phyloP scores from a whole-genome alignment of 2,888 invertebrate genomes.

The Lypha dubia region DNA sequence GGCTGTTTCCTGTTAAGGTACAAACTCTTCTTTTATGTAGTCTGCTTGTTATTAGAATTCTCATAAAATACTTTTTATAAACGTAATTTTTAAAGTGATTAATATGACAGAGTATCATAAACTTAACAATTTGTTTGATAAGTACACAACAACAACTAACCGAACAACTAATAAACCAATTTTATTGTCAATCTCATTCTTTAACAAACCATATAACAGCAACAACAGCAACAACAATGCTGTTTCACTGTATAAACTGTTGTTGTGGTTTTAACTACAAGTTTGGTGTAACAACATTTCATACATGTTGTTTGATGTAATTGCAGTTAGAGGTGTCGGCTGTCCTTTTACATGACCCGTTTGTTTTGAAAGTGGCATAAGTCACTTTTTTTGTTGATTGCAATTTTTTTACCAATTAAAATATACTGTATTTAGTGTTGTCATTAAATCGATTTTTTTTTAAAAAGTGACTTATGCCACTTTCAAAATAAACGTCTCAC shows the following conservation, averaged over 20 bases:
- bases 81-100: conserved; percentile 15
- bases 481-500: too few relatives aligned
- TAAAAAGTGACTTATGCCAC: too few relatives aligned
- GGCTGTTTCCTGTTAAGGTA: neutral
- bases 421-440: too few relatives aligned
- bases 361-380: too few relatives aligned
- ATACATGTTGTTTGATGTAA: conserved; percentile 5
- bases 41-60: neutral
- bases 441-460: too few relatives aligned
- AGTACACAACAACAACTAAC: conserved; percentile 22
- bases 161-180: conserved; percentile 47
- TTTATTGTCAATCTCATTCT: conserved; percentile 64
- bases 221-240: conserved; percentile 35
- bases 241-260: conserved; percentile 41
- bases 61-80: neutral
- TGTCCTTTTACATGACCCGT: conserved; percentile 27
- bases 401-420: too few relatives aligned
- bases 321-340: neutral
- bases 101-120: conserved; percentile 74
- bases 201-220: conserved; percentile 52
- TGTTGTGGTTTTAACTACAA: conserved; percentile 65
- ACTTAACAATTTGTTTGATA: conserved; percentile 78
- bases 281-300: conserved; percentile 44
- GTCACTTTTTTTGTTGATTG: neutral
- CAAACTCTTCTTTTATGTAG: neutral